These are phyloP conservation scores for Butastur rufipennis DNA, from an alignment of 2,113 vertebrate genomes.

Conservation along the genomic window DNA sequence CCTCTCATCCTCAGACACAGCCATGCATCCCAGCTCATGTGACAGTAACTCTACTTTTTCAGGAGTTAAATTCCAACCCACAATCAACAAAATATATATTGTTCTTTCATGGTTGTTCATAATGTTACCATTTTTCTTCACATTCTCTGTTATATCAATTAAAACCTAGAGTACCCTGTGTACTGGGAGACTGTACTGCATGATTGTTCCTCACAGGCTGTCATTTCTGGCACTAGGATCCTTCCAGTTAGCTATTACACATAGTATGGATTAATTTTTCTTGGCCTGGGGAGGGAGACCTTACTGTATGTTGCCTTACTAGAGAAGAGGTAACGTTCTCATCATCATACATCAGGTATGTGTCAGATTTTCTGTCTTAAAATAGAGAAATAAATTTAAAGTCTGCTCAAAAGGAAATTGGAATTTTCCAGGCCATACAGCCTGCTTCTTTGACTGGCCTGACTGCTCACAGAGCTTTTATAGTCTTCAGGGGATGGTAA, in stretches of 20 bases:
- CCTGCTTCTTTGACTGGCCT: neutral
- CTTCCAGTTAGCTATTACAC: neutral
- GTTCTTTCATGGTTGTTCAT: neutral
- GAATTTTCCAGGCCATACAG: neutral
- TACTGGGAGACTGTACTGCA: neutral
- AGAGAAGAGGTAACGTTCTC: neutral
- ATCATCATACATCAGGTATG: neutral
- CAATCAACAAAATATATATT: neutral
- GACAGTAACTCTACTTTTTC: neutral
- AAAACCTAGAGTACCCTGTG: neutral
- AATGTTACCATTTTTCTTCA: neutral
- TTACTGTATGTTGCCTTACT: neutral
- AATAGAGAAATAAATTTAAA: neutral
- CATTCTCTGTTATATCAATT: neutral
- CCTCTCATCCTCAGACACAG: neutral
- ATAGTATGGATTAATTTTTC: neutral
- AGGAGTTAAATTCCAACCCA: neutral
- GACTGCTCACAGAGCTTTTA: neutral
- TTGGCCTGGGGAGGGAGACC: neutral
- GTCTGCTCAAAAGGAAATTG: neutral
- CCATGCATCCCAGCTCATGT: neutral
- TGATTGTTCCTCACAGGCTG: neutral
- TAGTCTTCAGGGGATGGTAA: neutral
- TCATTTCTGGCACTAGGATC: neutral
- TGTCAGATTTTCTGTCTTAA: neutral